Base-by-base conservation (phyloP, 2,113 vertebrate species). In the Lanius collurio region DNA sequence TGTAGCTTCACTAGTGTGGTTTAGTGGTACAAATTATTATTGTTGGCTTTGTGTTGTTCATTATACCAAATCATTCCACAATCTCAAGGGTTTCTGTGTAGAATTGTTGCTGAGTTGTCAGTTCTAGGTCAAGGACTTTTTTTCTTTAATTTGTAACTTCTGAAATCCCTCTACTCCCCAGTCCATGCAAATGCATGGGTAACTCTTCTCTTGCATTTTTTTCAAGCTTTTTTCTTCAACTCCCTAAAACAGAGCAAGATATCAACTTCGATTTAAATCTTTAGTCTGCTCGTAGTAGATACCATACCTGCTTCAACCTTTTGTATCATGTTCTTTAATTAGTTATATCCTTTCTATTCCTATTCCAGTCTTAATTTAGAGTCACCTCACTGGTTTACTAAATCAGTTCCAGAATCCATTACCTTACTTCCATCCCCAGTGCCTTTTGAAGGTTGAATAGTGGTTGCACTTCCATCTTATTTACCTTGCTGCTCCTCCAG, bases 321-420 rank as follows among this genome's bases (percentile, higher is more conserved):
- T 85, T 68, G 19, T 88, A 52, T 86, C 44, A 9, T 16, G 4
- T 88, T 84, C 81, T 89, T 92, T 97, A 95, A 90, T 96, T 95
- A 97, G 53, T 74, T 90, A 22, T 64, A 70, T 56, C 57, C 62
- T 94, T 96, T 94, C 69, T 97, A 35, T 95, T 95, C 62, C 24
- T 79, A 31, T 90, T 95, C 44, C 81, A 84, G 87, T 90, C 79
- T 95, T 96, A 94, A 95, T 96, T 96, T 95, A 95, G 96, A 96
- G 73, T 94, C 79, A 83, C 52, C 71, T 95, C 69, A 63, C 79
- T 62, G 24, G n/a, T 95, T 96, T 94, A 74, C 82, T 83, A 71
- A 95, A 92, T 93, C 90, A 94, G 57, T 94, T 95, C 59, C 60
- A 83, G 83, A 97, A 91, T 90, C 92, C 24, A 91, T 93, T 92